Evolutionary conservation across 2,888 invertebrate species (phyloP).

Genomic region (Steromphala cineraria): DNA sequence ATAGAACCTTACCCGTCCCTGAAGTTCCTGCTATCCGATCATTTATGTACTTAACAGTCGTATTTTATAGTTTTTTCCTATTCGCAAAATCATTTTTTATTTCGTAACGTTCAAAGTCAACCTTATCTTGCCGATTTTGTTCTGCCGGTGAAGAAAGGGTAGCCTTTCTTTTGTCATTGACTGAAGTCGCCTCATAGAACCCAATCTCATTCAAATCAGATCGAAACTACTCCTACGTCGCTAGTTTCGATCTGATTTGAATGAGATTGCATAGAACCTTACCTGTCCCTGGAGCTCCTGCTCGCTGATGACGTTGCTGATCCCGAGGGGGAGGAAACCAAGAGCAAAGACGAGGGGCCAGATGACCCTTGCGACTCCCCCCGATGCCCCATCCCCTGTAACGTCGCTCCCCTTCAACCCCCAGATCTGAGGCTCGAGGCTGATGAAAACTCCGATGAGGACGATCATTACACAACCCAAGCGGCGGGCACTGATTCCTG

Average conservation of each 20-base stretch:
- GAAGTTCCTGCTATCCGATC: conserved; percentile 52
- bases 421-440: conserved; percentile 58
- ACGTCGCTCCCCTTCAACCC: conserved; percentile 47
- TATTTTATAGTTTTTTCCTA: no score
- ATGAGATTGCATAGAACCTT: not conserved
- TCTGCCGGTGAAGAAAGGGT: no score
- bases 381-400: conserved; percentile 30
- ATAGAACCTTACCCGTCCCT: conserved; percentile 47
- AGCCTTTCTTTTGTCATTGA: no score
- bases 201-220: no score
- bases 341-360: conserved; percentile 59
- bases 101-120: no score
- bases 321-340: conserved; percentile 55
- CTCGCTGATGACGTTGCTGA: conserved; percentile 55
- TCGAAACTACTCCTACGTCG: no score
- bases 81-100: no score
- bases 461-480: conserved; percentile 48
- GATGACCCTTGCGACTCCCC: conserved; percentile 37
- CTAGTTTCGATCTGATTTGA: no score
- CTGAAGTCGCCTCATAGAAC: no score
- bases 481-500: conserved; percentile 50
- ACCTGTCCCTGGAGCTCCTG: conserved; percentile 53
- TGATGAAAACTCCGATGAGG: conserved; percentile 55
- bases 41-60: no score
- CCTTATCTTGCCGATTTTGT: no score